Evolutionary conservation across 2,113 vertebrate species (phyloP).

Genomic region (Salvator merianae): DNA sequence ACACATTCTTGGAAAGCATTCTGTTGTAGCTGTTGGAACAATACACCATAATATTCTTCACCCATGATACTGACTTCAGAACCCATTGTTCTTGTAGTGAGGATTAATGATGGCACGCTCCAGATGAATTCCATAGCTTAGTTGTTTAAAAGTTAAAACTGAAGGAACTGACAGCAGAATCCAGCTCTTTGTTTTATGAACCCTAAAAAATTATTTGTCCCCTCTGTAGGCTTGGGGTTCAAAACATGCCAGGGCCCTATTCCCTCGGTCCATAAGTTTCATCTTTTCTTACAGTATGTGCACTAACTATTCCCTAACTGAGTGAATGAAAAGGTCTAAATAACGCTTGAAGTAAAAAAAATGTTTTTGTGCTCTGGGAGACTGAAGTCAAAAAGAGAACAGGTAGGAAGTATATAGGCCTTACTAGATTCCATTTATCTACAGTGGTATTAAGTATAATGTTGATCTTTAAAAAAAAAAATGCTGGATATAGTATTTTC

Average conservation of each 20-base stretch:
- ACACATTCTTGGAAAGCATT: background rate
- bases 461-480: background rate
- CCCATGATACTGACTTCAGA: too few relatives aligned
- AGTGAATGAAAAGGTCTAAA: too few relatives aligned
- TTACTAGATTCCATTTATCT: background rate
- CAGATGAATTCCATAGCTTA: background rate
- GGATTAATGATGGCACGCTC: background rate
- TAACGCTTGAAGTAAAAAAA: too few relatives aligned
- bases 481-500: background rate
- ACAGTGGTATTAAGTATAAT: background rate
- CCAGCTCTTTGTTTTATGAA: rapidly evolving
- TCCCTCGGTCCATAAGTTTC: too few relatives aligned
- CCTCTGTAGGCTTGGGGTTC: background rate
- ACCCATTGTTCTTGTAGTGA: background rate
- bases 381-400: too few relatives aligned
- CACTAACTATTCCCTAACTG: too few relatives aligned
- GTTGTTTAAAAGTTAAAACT: background rate
- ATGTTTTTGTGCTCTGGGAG: too few relatives aligned
- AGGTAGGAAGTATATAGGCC: too few relatives aligned
- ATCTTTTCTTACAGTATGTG: too few relatives aligned
- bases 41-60: background rate
- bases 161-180: background rate
- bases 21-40: background rate
- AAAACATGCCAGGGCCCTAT: too few relatives aligned
- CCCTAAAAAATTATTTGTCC: background rate